Evolutionary conservation across 2,797 vertebrate genomes (phyloP).

Genomic region (Cryptoblepharus egeriae): DNA sequence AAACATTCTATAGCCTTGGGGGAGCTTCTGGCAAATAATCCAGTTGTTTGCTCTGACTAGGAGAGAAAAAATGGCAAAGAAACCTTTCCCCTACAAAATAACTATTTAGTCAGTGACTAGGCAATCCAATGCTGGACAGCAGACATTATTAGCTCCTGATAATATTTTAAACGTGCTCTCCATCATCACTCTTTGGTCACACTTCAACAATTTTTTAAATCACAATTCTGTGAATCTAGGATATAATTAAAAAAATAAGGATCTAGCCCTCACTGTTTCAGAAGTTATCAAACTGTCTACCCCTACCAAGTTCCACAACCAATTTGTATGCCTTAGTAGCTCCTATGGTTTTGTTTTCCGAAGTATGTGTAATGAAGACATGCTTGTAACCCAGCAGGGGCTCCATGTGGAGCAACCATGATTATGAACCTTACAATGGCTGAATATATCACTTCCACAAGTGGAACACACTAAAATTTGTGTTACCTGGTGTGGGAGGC

Average conservation of each 20-base stretch:
- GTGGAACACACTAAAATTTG: too few relatives aligned
- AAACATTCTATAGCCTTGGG: slow-evolving; percentile 69
- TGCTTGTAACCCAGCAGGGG: not conserved
- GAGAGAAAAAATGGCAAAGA: not conserved
- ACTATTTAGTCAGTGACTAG: slow-evolving; percentile 51
- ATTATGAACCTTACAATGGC: too few relatives aligned
- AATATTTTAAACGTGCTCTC: not conserved
- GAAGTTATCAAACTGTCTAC: not conserved
- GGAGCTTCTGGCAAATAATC: slow-evolving; percentile 72
- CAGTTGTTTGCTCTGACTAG: slow-evolving; percentile 67
- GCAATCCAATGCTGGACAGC: slow-evolving; percentile 17
- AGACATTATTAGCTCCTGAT: not conserved
- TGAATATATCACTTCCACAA: not conserved
- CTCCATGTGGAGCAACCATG: not conserved
- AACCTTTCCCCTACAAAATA: slow-evolving; percentile 64
- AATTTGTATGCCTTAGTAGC: not conserved
- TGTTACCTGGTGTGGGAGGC: too few relatives aligned
- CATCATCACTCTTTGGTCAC: not conserved
- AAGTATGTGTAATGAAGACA: too few relatives aligned
- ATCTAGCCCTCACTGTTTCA: not conserved
- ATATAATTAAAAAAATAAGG: not conserved
- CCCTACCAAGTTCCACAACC: not conserved
- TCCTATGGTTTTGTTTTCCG: too few relatives aligned
- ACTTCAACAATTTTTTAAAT: not conserved
- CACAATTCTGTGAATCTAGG: not conserved